Conservation (phyloP, 2,113 vertebrate species). For the Dicaeum eximium region DNA sequence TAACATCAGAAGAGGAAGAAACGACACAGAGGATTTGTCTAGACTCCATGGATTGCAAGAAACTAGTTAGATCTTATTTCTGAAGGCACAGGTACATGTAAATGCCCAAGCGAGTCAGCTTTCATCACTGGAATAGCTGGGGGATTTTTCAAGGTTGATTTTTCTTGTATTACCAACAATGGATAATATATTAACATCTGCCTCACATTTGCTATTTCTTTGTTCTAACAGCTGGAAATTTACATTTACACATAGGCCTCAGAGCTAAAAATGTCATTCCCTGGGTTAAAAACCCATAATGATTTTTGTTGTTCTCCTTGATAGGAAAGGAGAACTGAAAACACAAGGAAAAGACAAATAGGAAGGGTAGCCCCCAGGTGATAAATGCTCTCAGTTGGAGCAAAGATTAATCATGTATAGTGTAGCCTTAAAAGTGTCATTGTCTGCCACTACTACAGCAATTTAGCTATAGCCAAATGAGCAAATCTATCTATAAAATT, state of each 20-base stretch:
- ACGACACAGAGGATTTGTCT: neutral
- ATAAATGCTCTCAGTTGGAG: neutral
- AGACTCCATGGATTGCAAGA: neutral
- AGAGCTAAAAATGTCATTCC: slow-evolving; percentile 21
- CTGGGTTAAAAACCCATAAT: neutral
- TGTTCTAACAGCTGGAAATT: slow-evolving; percentile 39
- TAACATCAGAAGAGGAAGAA: neutral
- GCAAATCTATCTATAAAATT: neutral
- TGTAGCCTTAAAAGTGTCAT: neutral
- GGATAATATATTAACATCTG: neutral
- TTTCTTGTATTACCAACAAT: neutral
- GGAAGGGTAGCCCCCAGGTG: neutral
- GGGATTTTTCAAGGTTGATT: neutral
- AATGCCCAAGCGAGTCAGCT: neutral
- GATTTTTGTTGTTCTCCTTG: slow-evolving; percentile 12
- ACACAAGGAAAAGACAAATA: neutral
- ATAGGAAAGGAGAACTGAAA: neutral
- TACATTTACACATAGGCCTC: neutral
- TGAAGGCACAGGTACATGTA: neutral
- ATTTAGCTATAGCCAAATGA: neutral
- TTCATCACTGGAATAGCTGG: neutral
- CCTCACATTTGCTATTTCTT: neutral
- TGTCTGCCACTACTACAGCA: neutral
- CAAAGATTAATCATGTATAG: neutral
- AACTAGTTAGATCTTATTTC: neutral